phyloP scores from a whole-genome alignment of 1,140 invertebrate species.

The Formica selysi region DNA sequence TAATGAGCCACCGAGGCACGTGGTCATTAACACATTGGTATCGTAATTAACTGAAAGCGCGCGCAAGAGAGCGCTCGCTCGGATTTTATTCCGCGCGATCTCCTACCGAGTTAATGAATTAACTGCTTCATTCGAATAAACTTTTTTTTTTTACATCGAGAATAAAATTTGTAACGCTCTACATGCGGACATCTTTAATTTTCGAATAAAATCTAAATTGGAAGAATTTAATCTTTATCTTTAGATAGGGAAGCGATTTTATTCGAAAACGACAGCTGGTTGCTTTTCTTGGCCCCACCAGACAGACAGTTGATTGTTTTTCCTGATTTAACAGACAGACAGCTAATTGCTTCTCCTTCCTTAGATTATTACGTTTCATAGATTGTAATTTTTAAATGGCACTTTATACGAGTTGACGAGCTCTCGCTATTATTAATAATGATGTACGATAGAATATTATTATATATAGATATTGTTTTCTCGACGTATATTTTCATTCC shows the following conservation, averaged over 20 bases:
- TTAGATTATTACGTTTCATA: not conserved
- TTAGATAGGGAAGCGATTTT: not conserved
- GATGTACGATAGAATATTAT: not conserved
- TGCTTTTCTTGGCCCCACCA: not conserved
- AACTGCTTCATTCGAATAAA: constrained; percentile 46
- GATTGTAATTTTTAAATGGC: not conserved
- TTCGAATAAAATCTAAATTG: not conserved
- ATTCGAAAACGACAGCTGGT: not conserved
- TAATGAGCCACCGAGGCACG: constrained; percentile 57
- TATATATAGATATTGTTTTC: not conserved
- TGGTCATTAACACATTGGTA: constrained; percentile 62
- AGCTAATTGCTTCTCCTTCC: not conserved
- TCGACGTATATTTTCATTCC: not conserved
- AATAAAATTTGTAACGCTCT: not conserved
- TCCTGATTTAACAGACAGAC: not conserved
- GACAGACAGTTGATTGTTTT: constrained; percentile 9
- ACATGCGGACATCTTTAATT: too few relatives aligned
- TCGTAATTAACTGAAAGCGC: constrained; percentile 56
- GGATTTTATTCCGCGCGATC: constrained; percentile 49
- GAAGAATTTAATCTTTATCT: not conserved
- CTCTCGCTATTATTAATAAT: not conserved
- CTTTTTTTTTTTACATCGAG: not conserved
- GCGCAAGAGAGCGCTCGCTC: not conserved
- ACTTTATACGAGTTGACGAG: not conserved
- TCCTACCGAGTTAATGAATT: constrained; percentile 57